Conservation (phyloP, 2,113 vertebrate genomes). For the Panurus biarmicus region DNA sequence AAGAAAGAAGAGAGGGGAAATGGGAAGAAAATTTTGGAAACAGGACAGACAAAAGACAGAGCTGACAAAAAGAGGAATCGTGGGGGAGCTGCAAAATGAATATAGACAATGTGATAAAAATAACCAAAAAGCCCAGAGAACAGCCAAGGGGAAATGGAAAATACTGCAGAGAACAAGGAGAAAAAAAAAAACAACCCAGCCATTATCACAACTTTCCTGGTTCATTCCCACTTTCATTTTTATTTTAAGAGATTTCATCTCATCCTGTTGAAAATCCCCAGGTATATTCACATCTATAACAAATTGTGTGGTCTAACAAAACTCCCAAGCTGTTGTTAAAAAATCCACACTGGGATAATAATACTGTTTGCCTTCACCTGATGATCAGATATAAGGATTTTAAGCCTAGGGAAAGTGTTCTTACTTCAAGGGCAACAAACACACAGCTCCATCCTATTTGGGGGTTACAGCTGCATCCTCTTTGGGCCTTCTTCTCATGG, state of each 20-base stretch:
- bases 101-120: neutral
- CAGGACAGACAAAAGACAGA: neutral
- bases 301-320: neutral
- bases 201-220: neutral
- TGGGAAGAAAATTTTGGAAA: neutral
- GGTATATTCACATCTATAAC: neutral
- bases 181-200: neutral
- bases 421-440: neutral
- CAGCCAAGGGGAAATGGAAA: neutral
- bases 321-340: neutral
- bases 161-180: neutral
- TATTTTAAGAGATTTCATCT: neutral
- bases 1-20: neutral
- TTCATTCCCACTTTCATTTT: neutral
- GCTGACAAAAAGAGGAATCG: neutral
- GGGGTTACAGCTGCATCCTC: neutral
- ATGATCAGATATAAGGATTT: neutral
- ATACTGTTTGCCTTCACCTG: neutral
- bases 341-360: neutral
- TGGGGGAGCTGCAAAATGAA: neutral
- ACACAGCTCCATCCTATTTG: neutral
- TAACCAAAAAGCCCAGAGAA: neutral
- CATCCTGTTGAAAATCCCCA: neutral
- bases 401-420: neutral
- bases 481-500: neutral